phyloP scores from a whole-genome alignment of 2,797 vertebrate species.

The Darevskia nairensis region DNA sequence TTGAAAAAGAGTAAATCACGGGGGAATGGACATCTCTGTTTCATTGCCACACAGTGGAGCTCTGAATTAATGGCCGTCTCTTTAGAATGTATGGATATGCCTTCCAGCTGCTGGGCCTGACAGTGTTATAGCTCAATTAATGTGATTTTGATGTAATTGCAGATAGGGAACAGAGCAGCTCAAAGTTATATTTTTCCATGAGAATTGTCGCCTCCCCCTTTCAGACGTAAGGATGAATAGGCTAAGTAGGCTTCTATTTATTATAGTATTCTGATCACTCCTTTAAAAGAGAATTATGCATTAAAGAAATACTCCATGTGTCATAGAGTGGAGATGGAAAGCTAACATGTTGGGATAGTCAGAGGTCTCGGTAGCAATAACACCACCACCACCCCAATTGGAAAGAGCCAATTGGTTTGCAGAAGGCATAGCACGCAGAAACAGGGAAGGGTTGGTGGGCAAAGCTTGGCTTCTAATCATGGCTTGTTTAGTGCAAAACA shows the following conservation, averaged over 20 bases:
- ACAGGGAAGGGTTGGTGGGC: conserved; percentile 4
- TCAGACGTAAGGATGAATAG: conserved; percentile 73
- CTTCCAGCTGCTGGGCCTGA: conserved; percentile 83
- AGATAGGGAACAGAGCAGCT: conserved; percentile 76
- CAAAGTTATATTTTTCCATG: conserved; percentile 81
- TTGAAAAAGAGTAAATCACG: conserved; percentile 87
- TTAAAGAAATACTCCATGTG: not conserved
- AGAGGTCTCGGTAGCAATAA: not conserved
- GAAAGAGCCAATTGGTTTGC: conserved; percentile 15
- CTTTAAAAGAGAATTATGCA: conserved; percentile 47
- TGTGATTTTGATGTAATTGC: conserved; percentile 86
- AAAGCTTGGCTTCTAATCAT: not conserved
- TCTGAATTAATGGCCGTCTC: conserved; percentile 83
- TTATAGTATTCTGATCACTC: conserved; percentile 69
- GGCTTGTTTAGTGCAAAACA: not conserved
- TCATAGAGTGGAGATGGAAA: not conserved
- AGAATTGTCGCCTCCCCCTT: conserved; percentile 76
- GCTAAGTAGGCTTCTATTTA: conserved; percentile 62
- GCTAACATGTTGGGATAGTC: not conserved
- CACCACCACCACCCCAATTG: not conserved
- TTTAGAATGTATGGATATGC: conserved; percentile 83
- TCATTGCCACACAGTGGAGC: conserved; percentile 77
- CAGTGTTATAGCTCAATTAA: conserved; percentile 87
- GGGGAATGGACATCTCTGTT: conserved; percentile 80
- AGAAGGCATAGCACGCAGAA: conserved; percentile 28